Conservation (phyloP, 2,797 vertebrate genomes). For the Emydoidea blandingii region DNA sequence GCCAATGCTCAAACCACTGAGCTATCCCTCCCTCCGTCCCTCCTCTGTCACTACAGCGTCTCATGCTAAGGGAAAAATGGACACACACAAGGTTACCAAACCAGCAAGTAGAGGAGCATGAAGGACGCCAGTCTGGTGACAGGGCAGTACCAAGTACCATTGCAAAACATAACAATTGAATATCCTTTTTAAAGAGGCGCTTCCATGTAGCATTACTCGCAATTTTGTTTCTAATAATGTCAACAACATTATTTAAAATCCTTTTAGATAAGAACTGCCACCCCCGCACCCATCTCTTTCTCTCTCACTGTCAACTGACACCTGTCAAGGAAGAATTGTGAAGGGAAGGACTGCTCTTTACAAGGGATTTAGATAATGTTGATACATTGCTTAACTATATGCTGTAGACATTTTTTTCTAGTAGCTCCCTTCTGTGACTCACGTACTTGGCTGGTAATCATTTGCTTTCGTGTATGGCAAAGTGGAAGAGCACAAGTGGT, state of each 20-base stretch:
- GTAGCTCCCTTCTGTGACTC: slow-evolving; percentile 26
- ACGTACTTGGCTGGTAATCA: background rate
- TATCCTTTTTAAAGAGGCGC: slow-evolving; percentile 50
- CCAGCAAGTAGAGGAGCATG: rapidly evolving
- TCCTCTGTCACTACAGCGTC: background rate
- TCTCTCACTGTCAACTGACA: slow-evolving; percentile 65
- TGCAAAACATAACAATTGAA: slow-evolving; percentile 35
- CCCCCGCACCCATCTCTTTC: slow-evolving; percentile 67
- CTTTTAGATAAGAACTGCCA: slow-evolving; percentile 69
- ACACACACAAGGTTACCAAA: background rate
- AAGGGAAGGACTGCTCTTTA: slow-evolving; percentile 63
- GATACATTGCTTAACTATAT: slow-evolving; percentile 60
- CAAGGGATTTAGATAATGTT: slow-evolving; percentile 71
- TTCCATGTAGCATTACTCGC: slow-evolving; percentile 47
- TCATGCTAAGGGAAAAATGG: background rate
- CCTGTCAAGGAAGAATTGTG: slow-evolving; percentile 67
- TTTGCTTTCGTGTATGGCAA: background rate
- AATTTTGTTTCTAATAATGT: slow-evolving; percentile 71
- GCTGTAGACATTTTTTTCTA: slow-evolving; percentile 54
- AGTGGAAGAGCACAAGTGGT: background rate
- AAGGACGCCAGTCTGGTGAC: background rate
- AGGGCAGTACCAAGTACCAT: background rate
- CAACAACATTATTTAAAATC: slow-evolving; percentile 72
- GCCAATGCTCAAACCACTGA: no score
- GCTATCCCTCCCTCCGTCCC: no score